Conservation (phyloP, 2,113 vertebrate genomes). For the Grammomys dolichurus region DNA sequence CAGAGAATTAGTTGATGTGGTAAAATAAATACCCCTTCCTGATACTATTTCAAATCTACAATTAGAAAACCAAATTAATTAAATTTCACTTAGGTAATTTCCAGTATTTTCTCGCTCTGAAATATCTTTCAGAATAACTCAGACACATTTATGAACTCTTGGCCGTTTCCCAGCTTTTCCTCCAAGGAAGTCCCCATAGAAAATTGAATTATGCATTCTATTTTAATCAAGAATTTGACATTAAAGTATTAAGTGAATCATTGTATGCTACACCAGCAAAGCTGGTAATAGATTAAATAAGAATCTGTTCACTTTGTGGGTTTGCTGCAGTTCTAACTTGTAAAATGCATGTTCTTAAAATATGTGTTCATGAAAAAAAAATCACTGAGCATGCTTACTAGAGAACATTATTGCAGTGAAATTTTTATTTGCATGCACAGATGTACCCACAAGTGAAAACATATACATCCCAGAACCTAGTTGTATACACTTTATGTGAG, state of each 20-base stretch:
- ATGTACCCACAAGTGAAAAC: slow-evolving; percentile 1
- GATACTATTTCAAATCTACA: slow-evolving; percentile 78
- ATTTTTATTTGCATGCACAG: slow-evolving; percentile 45
- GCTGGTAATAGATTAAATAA: slow-evolving; percentile 69
- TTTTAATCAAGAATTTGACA: slow-evolving; percentile 79
- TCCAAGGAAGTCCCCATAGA: slow-evolving; percentile 71
- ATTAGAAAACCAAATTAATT: slow-evolving; percentile 80
- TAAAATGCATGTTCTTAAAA: slow-evolving; percentile 60
- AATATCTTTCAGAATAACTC: slow-evolving; percentile 72
- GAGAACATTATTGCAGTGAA: slow-evolving; percentile 46
- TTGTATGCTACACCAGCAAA: slow-evolving; percentile 65
- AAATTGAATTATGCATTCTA: slow-evolving; percentile 74
- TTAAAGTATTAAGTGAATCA: slow-evolving; percentile 75
- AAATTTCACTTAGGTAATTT: slow-evolving; percentile 70
- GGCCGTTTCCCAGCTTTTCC: slow-evolving; percentile 77
- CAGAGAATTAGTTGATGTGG: slow-evolving; percentile 64
- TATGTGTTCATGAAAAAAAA: slow-evolving; percentile 48
- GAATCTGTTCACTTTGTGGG: slow-evolving; percentile 70
- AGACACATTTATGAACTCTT: slow-evolving; percentile 81
- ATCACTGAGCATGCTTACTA: slow-evolving; percentile 63
- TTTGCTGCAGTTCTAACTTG: slow-evolving; percentile 65
- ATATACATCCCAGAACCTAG: slow-evolving; percentile 39
- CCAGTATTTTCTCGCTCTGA: slow-evolving; percentile 63
- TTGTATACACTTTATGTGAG: slow-evolving; percentile 57
- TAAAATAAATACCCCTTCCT: slow-evolving; percentile 63